Percentiles rank a stretch among this genome's conserved stretches.
These are phyloP conservation scores for Erythrolamprus reginae DNA, from an alignment of 2,113 vertebrate species.

Conservation along the genomic window DNA sequence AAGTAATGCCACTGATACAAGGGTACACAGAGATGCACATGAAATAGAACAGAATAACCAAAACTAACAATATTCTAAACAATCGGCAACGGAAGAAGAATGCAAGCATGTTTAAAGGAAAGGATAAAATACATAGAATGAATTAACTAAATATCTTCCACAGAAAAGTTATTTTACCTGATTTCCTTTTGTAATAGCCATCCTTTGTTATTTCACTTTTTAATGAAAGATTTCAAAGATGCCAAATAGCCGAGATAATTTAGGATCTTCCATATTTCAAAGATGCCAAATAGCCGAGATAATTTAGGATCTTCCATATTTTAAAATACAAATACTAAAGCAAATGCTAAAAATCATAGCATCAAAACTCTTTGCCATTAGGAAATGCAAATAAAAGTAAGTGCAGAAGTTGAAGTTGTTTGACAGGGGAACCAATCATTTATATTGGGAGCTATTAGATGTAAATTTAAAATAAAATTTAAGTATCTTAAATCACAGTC, in stretches of 20 bases:
- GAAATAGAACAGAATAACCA: accelerated
- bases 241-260: background rate
- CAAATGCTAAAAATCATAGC: no score
- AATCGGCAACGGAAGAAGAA: background rate
- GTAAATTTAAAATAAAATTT: background rate
- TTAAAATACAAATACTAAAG: background rate
- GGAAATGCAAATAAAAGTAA: background rate
- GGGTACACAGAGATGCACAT: background rate
- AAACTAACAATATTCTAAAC: background rate
- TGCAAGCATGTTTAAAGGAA: background rate
- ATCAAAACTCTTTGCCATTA: background rate
- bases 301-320: background rate
- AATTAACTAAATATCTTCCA: accelerated
- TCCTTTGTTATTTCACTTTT: background rate
- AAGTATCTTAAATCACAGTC: background rate
- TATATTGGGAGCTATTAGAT: background rate
- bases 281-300: background rate
- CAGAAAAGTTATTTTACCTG: background rate
- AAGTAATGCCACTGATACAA: background rate
- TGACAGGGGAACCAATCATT: background rate
- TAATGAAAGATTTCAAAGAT: background rate
- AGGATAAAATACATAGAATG: background rate
- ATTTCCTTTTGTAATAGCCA: no score
- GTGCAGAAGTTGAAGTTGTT: background rate
- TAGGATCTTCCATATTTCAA: background rate